Conservation (phyloP, 2,888 invertebrate genomes). For the Marronus borbonicus region DNA sequence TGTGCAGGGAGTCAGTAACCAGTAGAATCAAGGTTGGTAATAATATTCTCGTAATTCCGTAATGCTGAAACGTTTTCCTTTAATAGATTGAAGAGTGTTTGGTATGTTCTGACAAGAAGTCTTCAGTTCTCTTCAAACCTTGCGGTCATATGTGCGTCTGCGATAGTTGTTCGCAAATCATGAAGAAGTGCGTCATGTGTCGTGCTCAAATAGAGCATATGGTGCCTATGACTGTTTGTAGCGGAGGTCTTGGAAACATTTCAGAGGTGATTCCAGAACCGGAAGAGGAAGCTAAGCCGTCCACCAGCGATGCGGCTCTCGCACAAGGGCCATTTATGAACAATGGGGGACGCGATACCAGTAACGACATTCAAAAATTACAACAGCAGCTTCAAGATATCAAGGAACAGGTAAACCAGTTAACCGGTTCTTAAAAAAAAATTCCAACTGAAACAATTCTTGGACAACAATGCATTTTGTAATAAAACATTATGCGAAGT, state of each 20-base stretch:
- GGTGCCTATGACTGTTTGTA: constrained; percentile 71
- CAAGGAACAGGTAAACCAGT: constrained; percentile 87
- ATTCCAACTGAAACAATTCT: too few species aligned
- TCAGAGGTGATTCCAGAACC: constrained; percentile 71
- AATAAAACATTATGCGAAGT: too few species aligned
- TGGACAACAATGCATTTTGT: too few species aligned
- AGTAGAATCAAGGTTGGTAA: constrained; percentile 81
- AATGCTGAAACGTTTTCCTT: neutral
- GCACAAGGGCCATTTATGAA: constrained; percentile 74
- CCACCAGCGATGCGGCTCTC: constrained; percentile 69
- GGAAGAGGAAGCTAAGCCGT: constrained; percentile 69
- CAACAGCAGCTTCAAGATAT: constrained; percentile 97
- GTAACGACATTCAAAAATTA: constrained; percentile 89
- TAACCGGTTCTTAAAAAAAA: too few species aligned
- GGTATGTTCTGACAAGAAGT: constrained; percentile 95
- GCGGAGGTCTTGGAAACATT: constrained; percentile 70
- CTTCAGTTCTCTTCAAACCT: constrained; percentile 93
- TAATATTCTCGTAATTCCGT: constrained; percentile 36
- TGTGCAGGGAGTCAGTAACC: constrained; percentile 89
- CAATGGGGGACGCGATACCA: constrained; percentile 79
- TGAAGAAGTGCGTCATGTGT: constrained; percentile 98
- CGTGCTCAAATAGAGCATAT: constrained; percentile 87
- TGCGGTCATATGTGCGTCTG: constrained; percentile 97
- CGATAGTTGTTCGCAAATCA: constrained; percentile 90
- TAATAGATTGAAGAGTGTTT: constrained; percentile 93